phyloP scores from a whole-genome alignment of 2,797 vertebrate species.

The Cyclura pinguis region DNA sequence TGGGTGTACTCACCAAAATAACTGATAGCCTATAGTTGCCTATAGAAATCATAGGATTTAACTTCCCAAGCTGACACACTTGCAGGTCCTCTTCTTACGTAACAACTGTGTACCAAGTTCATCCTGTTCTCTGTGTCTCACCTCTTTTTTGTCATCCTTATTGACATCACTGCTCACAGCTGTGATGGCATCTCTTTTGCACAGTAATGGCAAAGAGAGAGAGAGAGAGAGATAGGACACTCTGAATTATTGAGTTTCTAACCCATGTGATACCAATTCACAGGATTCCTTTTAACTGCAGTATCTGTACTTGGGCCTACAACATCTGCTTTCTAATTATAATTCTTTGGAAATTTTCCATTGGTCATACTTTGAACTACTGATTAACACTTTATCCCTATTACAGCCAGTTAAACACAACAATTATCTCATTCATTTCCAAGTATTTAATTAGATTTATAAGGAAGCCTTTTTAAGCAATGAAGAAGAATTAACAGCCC shows the following conservation, averaged over 20 bases:
- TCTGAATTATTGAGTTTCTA: not conserved
- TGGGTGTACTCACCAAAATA: too few relatives aligned
- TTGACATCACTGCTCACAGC: not conserved
- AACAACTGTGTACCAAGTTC: too few relatives aligned
- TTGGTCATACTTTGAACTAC: slow-evolving; percentile 5
- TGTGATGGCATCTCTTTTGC: not conserved
- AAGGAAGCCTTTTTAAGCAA: not conserved
- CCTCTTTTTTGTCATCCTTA: too few relatives aligned
- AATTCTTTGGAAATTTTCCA: slow-evolving; percentile 7
- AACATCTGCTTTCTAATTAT: slow-evolving; percentile 4
- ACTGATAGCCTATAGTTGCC: too few relatives aligned
- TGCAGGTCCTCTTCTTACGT: too few relatives aligned
- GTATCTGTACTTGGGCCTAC: not conserved
- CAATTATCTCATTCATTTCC: slow-evolving; percentile 30
- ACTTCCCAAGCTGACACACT: too few relatives aligned
- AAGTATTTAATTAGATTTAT: slow-evolving; percentile 36
- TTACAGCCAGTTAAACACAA: slow-evolving; percentile 12
- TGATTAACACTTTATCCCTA: slow-evolving; percentile 13
- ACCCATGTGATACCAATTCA: not conserved
- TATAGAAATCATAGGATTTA: too few relatives aligned
- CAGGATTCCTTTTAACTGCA: not conserved
- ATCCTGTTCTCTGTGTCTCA: too few relatives aligned
- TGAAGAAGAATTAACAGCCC: slow-evolving; percentile 3
- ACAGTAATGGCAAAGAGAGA: not conserved
- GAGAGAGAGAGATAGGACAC: not conserved